Evolutionary conservation across 2,888 invertebrate species (phyloP), one percentile per base, ranked within the genome.

Genomic region (Seira musarum): DNA sequence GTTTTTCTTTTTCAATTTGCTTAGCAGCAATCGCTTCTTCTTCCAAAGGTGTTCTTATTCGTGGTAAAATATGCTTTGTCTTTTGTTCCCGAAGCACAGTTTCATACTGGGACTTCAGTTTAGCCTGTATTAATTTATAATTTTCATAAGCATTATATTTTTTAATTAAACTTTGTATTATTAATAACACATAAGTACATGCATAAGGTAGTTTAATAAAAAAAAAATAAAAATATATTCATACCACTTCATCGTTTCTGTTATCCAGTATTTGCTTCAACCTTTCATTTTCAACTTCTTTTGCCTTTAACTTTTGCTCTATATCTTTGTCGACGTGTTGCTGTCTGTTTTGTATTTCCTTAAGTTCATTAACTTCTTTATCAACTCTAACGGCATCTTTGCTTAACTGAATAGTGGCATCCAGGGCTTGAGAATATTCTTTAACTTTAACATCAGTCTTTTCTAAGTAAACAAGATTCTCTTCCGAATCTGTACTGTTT

Each of bases 251-350:
- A 66, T 88, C 88, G 63, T 90, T 89, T 79, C 90, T 91, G 5
- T 88, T 89, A n/a, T 90, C 90, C 80, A 92, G 91, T 70, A 90
- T 89, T 35, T 90, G 90, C 10, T 88, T 88, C 53, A 89, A 88
- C 0, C 87, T 88, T 49, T 89, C 87, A 84, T 89, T 88, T 22
- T 85, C 82, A 53, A 87, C 87, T 5, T 88, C 87, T 84, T 77
- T 87, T 0, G 89, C 87, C 0, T 90, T 89, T 87, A 91, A 91
- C 84, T 91, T 91, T 82, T 91, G 91, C 72, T 91, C 91, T 0
- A 92, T 84, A 85, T 91, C 90, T 70, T 91, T 91, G 0, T 91
- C 90, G 0, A 92, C 89, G 3, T 90, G 90, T 80, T 90, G 90
- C 40, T 40, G 40, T 92, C 92, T 84, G 91, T 91, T 83, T 90